Evolutionary conservation across 2,113 vertebrate species (phyloP).

Genomic region (Gasterosteus aculeatus): DNA sequence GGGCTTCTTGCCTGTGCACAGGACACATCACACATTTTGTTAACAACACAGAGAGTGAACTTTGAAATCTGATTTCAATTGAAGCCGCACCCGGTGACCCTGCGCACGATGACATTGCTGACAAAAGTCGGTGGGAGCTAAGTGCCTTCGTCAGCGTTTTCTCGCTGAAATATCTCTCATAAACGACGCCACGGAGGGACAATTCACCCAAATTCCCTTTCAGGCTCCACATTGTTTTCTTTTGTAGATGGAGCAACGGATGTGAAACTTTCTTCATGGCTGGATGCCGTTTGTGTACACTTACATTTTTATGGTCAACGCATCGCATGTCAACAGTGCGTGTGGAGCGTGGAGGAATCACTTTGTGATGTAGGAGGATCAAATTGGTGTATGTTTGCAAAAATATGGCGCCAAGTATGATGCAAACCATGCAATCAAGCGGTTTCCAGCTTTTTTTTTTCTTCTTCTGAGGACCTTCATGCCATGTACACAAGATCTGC

Average conservation of each 20-base stretch:
- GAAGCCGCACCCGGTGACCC: not conserved
- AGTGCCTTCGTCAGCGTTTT: not conserved
- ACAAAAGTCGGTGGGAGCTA: too few species aligned
- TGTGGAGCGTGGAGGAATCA: not conserved
- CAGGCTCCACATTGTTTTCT: not conserved
- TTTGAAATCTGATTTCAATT: not conserved
- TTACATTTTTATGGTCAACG: slow-evolving; percentile 30
- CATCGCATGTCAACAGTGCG: slow-evolving; percentile 31
- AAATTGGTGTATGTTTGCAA: slow-evolving; percentile 23
- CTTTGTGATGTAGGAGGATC: slow-evolving; percentile 39
- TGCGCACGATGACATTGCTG: not conserved
- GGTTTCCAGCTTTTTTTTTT: slow-evolving; percentile 17
- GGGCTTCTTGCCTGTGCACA: slow-evolving; percentile 91
- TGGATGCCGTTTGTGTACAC: slow-evolving; percentile 32
- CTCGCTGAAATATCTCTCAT: too few species aligned
- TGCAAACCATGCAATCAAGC: slow-evolving; percentile 40
- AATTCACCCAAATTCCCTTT: not conserved
- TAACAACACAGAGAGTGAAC: not conserved
- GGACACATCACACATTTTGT: slow-evolving; percentile 20
- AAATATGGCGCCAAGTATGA: slow-evolving; percentile 18
- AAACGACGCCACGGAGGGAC: not conserved
- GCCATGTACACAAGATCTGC: not conserved
- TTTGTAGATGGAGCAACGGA: not conserved
- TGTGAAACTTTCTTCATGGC: slow-evolving; percentile 26
- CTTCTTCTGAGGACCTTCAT: not conserved